These are phyloP conservation scores for Elysia chlorotica DNA, from an alignment of 1,140 invertebrate genomes.

Conservation along the genomic window DNA sequence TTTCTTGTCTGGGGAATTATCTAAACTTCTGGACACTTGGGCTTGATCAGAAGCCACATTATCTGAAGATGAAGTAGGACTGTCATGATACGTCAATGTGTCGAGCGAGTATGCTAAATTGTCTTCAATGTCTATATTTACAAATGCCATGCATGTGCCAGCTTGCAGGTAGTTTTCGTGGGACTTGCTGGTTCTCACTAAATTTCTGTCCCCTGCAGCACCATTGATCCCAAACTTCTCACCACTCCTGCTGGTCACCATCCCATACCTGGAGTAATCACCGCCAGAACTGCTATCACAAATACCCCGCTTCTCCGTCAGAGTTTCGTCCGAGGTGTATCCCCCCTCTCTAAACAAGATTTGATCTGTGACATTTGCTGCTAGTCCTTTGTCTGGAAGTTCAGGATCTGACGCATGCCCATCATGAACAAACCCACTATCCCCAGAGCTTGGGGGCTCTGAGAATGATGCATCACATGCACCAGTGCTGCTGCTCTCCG, in stretches of 20 bases:
- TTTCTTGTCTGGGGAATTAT: conserved; percentile 67
- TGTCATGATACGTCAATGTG: conserved; percentile 81
- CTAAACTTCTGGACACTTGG: conserved; percentile 64
- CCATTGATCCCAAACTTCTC: conserved; percentile 43
- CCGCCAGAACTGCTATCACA: not conserved
- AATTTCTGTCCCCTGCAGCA: conserved; percentile 22
- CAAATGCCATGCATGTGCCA: conserved; percentile 40
- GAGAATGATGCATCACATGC: conserved; percentile 13
- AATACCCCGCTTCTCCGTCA: not conserved
- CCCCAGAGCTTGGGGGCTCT: conserved; percentile 31
- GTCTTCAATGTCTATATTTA: conserved; percentile 76
- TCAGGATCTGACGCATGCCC: conserved; percentile 29
- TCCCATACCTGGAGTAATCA: conserved; percentile 5
- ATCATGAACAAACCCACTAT: conserved; percentile 29
- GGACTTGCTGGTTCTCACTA: conserved; percentile 56
- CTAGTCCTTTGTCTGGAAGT: not conserved
- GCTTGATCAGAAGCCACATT: conserved; percentile 67
- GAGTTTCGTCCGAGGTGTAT: conserved; percentile 11
- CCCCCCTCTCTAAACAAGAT: not conserved
- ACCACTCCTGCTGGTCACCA: conserved; percentile 49
- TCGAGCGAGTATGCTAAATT: conserved; percentile 90
- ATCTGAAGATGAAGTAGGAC: conserved; percentile 61
- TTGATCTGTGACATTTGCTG: not conserved
- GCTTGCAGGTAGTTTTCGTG: conserved; percentile 57
- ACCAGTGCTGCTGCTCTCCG: conserved; percentile 15